These are phyloP conservation scores for Lithophane socia DNA, from an alignment of 2,888 invertebrate genomes.

Conservation along the genomic window DNA sequence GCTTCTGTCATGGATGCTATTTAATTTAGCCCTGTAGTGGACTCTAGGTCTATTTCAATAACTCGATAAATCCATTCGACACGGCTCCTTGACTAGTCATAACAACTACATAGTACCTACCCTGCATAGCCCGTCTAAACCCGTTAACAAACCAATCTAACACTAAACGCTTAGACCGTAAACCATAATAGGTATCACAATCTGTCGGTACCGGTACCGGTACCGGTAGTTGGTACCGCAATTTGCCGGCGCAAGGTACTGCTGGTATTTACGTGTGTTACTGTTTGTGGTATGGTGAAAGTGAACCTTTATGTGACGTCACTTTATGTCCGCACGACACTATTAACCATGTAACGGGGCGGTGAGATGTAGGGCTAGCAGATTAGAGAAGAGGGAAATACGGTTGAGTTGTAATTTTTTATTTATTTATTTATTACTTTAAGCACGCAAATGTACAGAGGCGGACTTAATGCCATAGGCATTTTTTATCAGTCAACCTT, in stretches of 20 bases:
- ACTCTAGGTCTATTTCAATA: too few species aligned
- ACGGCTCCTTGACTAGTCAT: neutral
- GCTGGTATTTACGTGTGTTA: slow-evolving; percentile 66
- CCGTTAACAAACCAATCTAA: slow-evolving; percentile 40
- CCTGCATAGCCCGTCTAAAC: neutral
- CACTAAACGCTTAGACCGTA: slow-evolving; percentile 47
- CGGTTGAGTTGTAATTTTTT: too few species aligned
- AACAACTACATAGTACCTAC: neutral
- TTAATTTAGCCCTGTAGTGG: too few species aligned
- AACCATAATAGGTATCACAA: slow-evolving; percentile 54
- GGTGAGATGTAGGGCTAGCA: slow-evolving; percentile 76
- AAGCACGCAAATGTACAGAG: too few species aligned
- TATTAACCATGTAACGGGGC: slow-evolving; percentile 78
- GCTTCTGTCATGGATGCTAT: too few species aligned
- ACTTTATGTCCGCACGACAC: slow-evolving; percentile 74
- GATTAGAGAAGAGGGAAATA: slow-evolving; percentile 16
- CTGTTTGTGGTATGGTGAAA: slow-evolving; percentile 78
- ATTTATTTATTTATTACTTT: too few species aligned
- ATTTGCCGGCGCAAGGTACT: slow-evolving; percentile 51
- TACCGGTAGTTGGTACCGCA: slow-evolving; percentile 42
- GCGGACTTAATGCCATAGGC: too few species aligned
- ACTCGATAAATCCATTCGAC: neutral
- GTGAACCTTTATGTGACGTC: slow-evolving; percentile 83
- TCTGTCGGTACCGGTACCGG: slow-evolving; percentile 26
- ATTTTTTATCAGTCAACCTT: too few species aligned